Percentiles rank a stretch among this genome's conserved stretches.
These are phyloP conservation scores for Arenaria interpres DNA, from an alignment of 2,113 vertebrate genomes.

Conservation along the genomic window DNA sequence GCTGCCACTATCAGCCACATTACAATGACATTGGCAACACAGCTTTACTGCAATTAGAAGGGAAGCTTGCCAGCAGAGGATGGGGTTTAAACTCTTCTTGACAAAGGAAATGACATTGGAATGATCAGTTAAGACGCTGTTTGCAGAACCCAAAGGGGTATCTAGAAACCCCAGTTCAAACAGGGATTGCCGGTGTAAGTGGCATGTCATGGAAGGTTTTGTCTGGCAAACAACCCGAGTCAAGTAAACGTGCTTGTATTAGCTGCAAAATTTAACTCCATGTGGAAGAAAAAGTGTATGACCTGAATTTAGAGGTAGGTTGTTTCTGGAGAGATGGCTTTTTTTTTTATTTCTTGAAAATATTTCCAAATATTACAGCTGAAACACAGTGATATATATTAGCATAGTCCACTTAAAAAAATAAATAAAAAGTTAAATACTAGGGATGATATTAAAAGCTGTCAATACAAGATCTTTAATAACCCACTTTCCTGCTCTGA, in stretches of 20 bases:
- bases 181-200: not conserved
- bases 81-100: not conserved
- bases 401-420: not conserved
- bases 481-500: not conserved
- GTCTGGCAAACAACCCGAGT: not conserved
- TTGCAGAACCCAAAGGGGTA: not conserved
- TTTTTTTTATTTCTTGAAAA: not conserved
- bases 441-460: not conserved
- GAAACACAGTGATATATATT: fast-evolving
- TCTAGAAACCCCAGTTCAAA: not conserved
- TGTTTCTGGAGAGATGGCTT: not conserved
- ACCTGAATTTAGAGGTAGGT: not conserved
- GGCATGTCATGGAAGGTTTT: not conserved
- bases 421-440: not conserved
- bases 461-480: not conserved
- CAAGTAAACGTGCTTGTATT: not conserved
- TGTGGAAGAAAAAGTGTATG: not conserved
- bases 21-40: not conserved
- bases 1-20: not conserved
- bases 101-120: not conserved
- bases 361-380: not conserved
- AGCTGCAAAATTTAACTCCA: not conserved
- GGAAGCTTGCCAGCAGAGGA: not conserved
- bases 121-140: not conserved
- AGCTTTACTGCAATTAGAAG: not conserved